These are phyloP conservation scores for Lateolabrax maculatus DNA, from an alignment of 2,797 vertebrate genomes.

Conservation along the genomic window DNA sequence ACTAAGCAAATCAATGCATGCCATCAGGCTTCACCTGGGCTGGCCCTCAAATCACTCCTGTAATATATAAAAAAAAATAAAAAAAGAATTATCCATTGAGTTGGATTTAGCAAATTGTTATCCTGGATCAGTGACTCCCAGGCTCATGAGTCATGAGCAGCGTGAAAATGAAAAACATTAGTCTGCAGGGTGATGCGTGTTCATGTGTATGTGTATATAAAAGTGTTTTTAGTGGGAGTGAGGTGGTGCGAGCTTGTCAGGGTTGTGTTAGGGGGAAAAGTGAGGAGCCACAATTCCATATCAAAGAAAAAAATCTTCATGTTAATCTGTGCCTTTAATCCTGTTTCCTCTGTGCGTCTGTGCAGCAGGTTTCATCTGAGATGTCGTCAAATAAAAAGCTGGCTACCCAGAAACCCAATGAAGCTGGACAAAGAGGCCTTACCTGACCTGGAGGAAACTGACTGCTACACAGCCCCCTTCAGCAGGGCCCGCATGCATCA, in stretches of 20 bases:
- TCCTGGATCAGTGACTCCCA: slow-evolving; percentile 4
- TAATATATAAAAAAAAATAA: slow-evolving; percentile 33
- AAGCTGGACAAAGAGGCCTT: slow-evolving; percentile 97
- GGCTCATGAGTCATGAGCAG: slow-evolving; percentile 18
- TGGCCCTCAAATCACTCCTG: background rate
- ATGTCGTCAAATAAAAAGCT: slow-evolving; percentile 93
- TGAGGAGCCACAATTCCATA: slow-evolving; percentile 14
- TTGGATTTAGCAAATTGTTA: slow-evolving; percentile 33
- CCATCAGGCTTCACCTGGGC: background rate
- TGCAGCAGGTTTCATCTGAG: slow-evolving; percentile 91
- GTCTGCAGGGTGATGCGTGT: background rate
- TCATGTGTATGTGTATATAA: background rate
- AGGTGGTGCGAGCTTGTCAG: background rate
- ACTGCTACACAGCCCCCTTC: slow-evolving; percentile 99
- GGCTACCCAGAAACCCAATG: slow-evolving; percentile 98
- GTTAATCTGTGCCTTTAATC: slow-evolving; percentile 68
- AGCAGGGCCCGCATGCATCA: slow-evolving; percentile 97
- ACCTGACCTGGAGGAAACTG: slow-evolving; percentile 95
- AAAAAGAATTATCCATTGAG: slow-evolving; percentile 4
- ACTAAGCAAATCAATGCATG: background rate
- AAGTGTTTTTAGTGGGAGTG: slow-evolving; percentile 10
- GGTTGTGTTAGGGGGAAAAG: slow-evolving; percentile 1
- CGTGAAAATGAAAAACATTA: slow-evolving; percentile 27
- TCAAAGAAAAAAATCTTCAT: slow-evolving; percentile 57
- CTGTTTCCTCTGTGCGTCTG: slow-evolving; percentile 21